Evolutionary conservation across 2,797 vertebrate species (phyloP).

Genomic region (Ara ararauna): DNA sequence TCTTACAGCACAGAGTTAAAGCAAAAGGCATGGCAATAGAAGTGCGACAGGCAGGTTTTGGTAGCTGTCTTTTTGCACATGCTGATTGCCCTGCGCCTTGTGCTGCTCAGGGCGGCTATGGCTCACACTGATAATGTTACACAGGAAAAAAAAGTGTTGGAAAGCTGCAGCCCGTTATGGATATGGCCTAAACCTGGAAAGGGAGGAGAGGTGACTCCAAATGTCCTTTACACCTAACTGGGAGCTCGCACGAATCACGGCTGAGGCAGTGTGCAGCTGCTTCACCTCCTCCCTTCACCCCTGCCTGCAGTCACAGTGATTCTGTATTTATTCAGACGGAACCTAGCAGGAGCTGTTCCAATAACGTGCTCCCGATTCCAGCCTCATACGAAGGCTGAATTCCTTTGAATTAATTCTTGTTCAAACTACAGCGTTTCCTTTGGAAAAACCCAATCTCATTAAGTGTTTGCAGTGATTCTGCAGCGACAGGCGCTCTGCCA

Average conservation of each 20-base stretch:
- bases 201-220: background rate
- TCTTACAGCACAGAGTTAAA: background rate
- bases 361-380: conserved; percentile 32
- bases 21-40: background rate
- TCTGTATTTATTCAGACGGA: background rate
- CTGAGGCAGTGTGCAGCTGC: background rate
- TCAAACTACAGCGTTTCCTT: background rate
- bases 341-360: conserved; percentile 28
- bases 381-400: background rate
- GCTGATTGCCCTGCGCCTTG: background rate
- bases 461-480: background rate
- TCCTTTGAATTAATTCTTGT: conserved; percentile 3
- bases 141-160: background rate
- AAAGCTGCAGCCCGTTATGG: background rate
- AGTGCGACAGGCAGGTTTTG: background rate
- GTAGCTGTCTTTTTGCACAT: background rate
- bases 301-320: background rate
- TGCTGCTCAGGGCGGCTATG: background rate
- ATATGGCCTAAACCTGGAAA: background rate
- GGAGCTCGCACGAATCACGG: background rate
- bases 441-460: background rate
- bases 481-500: background rate
- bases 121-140: background rate
- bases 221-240: background rate
- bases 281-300: background rate